Conservation (phyloP, 2,888 invertebrate genomes). For the Caenorhabditis sp. region DNA sequence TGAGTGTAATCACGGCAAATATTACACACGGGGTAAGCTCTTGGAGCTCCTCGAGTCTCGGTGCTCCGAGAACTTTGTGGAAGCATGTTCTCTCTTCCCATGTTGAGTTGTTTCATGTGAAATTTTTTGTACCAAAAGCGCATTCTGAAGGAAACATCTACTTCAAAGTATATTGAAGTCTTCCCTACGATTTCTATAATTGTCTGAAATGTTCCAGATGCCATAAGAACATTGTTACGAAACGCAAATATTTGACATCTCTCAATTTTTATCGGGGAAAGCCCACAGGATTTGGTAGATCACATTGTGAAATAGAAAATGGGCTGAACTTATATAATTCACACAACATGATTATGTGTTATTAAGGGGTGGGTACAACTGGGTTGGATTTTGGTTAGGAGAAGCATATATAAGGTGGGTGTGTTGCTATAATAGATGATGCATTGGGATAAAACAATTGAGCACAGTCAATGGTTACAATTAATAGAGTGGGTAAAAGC, state of each 20-base stretch:
- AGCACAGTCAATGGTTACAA: not conserved
- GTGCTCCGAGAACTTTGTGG: conserved; percentile 31
- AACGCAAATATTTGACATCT: conserved; percentile 54
- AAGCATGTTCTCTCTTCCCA: conserved; percentile 14
- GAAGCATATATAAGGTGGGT: not conserved
- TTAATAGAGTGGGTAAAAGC: conserved; percentile 26
- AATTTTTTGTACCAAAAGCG: no score
- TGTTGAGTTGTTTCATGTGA: not conserved
- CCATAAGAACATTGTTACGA: not conserved
- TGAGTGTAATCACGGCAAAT: conserved; percentile 66
- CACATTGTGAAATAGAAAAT: not conserved
- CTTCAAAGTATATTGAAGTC: not conserved
- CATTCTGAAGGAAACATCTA: not conserved
- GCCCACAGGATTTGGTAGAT: not conserved
- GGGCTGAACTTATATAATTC: conserved; percentile 27
- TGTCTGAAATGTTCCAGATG: not conserved
- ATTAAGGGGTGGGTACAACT: conserved; percentile 24
- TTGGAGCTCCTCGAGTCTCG: conserved; percentile 16
- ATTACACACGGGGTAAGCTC: conserved; percentile 60
- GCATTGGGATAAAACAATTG: not conserved
- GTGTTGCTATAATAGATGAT: conserved; percentile 13
- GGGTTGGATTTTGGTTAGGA: conserved; percentile 19
- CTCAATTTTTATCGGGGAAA: conserved; percentile 43
- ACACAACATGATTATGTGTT: conserved; percentile 48
- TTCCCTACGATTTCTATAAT: not conserved